Conservation (phyloP, 2,113 vertebrate species). For the Hippoglossus stenolepis region DNA sequence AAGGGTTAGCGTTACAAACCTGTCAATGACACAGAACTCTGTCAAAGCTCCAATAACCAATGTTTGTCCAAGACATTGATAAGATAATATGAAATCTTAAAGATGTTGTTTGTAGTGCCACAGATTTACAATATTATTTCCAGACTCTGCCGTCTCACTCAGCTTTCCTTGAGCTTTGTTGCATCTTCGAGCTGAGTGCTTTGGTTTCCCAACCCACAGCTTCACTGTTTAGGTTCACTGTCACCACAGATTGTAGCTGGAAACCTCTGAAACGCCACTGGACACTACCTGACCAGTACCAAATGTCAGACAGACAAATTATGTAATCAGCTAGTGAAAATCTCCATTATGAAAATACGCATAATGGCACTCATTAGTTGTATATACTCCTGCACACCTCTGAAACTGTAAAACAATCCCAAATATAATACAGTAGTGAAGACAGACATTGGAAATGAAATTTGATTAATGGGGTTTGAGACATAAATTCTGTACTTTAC, state of each 20-base stretch:
- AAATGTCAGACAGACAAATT: background rate
- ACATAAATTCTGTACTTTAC: background rate
- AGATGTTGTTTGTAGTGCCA: background rate
- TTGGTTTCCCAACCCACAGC: background rate
- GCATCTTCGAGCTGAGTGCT: background rate
- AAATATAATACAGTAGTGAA: background rate
- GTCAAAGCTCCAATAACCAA: background rate
- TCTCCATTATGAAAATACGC: background rate
- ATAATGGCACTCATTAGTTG: background rate
- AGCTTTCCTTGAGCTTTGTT: background rate
- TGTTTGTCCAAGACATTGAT: background rate
- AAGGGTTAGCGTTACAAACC: background rate
- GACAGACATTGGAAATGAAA: background rate
- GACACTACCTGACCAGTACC: too few relatives aligned
- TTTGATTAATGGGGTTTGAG: background rate
- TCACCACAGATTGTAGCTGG: too few relatives aligned
- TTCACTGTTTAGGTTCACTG: background rate
- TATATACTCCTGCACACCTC: background rate
- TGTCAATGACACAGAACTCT: background rate
- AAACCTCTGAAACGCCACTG: too few relatives aligned
- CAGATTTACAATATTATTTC: background rate
- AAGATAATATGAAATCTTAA: background rate
- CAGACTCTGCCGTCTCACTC: background rate
- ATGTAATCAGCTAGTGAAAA: background rate
- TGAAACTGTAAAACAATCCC: background rate